Evolutionary conservation across 2,113 vertebrate genomes (phyloP).

Genomic region (Thinocorus orbignyianus): DNA sequence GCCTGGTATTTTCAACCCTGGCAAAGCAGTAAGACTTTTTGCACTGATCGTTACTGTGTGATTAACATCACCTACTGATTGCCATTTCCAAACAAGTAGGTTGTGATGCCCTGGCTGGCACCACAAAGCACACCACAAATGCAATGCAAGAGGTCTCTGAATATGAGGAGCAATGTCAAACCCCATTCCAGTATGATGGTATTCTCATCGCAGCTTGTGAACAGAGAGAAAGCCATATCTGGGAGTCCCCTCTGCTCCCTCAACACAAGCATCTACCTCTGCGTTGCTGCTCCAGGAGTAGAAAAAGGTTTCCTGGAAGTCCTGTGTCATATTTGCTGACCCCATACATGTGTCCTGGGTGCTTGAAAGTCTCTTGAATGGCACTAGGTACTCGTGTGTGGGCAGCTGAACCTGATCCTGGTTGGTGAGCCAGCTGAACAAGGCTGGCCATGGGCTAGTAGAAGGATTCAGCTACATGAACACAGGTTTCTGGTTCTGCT

Average conservation of each 20-base stretch:
- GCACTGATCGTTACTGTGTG: background rate
- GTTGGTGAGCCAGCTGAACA: background rate
- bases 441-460: background rate
- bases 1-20: background rate
- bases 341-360: background rate
- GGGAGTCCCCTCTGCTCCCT: background rate
- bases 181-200: fast-evolving
- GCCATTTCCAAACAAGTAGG: background rate
- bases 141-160: background rate
- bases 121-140: background rate
- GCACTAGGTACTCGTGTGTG: background rate
- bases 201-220: background rate
- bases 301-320: background rate
- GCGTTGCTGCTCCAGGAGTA: background rate
- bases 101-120: background rate
- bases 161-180: background rate
- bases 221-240: background rate
- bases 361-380: background rate
- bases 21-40: background rate
- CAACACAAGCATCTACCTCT: background rate
- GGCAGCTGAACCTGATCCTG: background rate
- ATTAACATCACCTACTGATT: background rate
- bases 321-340: background rate
- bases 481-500: background rate
- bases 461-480: background rate